Base-by-base conservation (phyloP, 2,797 vertebrate species). In the Benthosema pterotum region DNA sequence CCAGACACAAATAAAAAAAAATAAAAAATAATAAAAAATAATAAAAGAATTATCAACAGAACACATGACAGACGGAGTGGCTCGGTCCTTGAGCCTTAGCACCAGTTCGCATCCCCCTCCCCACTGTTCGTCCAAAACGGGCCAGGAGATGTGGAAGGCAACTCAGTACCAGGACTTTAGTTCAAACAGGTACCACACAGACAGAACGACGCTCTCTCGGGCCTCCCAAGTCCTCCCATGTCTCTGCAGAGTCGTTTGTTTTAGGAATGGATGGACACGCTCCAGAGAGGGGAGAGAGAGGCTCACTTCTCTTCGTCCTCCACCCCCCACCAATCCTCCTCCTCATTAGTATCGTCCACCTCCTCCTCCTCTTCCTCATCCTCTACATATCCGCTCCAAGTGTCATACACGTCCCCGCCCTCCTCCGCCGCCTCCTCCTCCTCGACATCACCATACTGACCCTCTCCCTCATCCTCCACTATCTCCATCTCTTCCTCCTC, bases 1-100 rank as follows among this genome's bases (percentile, higher is more conserved):
- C 92, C 90, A 91, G 86, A 93, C 90, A 91, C 83, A 87, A 85
- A 92, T 78, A 73, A 55, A 14, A 61, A 80, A 42, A 88, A 72
- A 68, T 64, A 74, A 80, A 80, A 86, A 86, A 87, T 71, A 77
- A 74, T 28, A 60, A 47, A 92, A 78, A 73, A 87, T 38, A 38
- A 38, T 3, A 38, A 38, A 38, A 32, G 28, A 90, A 78, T 85
- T 81, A 88, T 82, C 12, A 77, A 87, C 86, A 85, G 71, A 86
- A 85, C 84, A 71, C 88, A 85, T 77, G 78, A 84, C 65, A 81
- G 86, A 86, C 57, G 70, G 78, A 86, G 72, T 69, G 82, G 69
- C 62, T 50, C 60, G 71, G 82, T 78, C 76, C 60, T 78, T 6
- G 67, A 82, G 83, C 83, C 83, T 62, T 86, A 93, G 92, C 92